Evolutionary conservation across 2,797 vertebrate genomes (phyloP).

Genomic region (Odontamblyopus rebecca): DNA sequence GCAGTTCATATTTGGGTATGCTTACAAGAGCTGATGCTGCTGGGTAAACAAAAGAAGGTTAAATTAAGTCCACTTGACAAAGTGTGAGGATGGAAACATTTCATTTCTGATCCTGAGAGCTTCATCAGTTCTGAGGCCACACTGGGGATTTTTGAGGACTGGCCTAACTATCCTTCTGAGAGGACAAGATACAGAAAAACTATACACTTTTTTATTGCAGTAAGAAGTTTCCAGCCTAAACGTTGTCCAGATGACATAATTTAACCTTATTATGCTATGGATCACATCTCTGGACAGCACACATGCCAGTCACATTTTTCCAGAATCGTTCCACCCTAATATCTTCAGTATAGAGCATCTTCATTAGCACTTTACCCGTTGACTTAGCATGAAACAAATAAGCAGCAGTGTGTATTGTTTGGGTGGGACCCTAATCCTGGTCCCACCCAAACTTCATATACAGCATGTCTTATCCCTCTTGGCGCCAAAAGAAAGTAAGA

Average conservation of each 20-base stretch:
- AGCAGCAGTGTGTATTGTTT: slow-evolving; percentile 48
- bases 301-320: background rate
- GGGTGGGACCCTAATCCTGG: slow-evolving; percentile 45
- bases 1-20: no score
- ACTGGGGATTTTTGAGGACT: no score
- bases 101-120: no score
- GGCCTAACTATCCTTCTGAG: no score
- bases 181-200: no score
- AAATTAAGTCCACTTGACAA: no score
- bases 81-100: no score
- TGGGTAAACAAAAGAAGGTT: no score
- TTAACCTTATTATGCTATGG: background rate
- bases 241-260: background rate
- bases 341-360: background rate
- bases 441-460: slow-evolving; percentile 32
- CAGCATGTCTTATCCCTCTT: slow-evolving; percentile 51
- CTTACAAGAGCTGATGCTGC: no score
- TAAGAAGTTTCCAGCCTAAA: background rate
- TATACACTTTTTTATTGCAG: background rate
- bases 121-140: no score
- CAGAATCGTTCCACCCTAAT: background rate
- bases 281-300: background rate
- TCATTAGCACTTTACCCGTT: background rate
- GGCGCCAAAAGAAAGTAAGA: slow-evolving; percentile 65
- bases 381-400: slow-evolving; percentile 29